A percentile compares a stretch with the other conserved stretches of the same genome.
Evolutionary conservation across 2,888 invertebrate genomes (phyloP).

Genomic region (Microctonus hyperodae): DNA sequence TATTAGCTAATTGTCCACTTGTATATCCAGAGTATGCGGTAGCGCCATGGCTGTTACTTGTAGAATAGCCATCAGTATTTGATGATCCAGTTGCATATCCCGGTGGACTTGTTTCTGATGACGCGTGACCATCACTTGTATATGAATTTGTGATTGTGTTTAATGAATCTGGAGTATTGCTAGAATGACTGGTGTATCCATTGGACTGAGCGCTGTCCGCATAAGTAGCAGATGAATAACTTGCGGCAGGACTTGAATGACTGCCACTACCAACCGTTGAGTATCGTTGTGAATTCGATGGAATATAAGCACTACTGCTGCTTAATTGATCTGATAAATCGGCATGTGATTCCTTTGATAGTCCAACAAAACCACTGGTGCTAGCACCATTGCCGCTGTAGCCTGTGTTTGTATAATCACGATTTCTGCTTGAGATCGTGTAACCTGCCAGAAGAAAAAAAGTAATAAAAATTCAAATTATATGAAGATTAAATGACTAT

Average conservation of each 20-base stretch:
- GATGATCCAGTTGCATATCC: conserved; percentile 37
- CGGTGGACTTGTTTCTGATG: conserved; percentile 28
- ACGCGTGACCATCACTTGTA: conserved; percentile 36
- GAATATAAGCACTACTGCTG: conserved; percentile 20
- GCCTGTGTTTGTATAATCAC: conserved; percentile 40
- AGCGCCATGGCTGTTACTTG: conserved; percentile 21
- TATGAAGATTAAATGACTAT: neutral
- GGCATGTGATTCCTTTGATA: conserved; percentile 10
- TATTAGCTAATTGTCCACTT: conserved; percentile 20
- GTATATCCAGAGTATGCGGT: conserved; percentile 31
- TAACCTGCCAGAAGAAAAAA: conserved; percentile 38
- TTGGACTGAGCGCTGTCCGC: conserved; percentile 36
- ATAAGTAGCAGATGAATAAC: conserved; percentile 41
- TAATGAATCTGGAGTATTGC: conserved; percentile 31
- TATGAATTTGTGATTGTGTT: conserved; percentile 40
- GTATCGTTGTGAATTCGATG: conserved; percentile 29
- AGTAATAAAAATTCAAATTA: neutral
- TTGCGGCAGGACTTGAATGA: conserved; percentile 32
- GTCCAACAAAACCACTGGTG: conserved; percentile 33
- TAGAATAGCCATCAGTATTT: conserved; percentile 18
- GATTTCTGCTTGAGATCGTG: conserved; percentile 42
- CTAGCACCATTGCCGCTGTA: conserved; percentile 27
- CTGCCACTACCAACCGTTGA: conserved; percentile 24
- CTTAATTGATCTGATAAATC: conserved; percentile 22
- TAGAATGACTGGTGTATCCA: conserved; percentile 33